phyloP scores from a whole-genome alignment of 2,888 invertebrate genomes.

The Cremastinae sp. region DNA sequence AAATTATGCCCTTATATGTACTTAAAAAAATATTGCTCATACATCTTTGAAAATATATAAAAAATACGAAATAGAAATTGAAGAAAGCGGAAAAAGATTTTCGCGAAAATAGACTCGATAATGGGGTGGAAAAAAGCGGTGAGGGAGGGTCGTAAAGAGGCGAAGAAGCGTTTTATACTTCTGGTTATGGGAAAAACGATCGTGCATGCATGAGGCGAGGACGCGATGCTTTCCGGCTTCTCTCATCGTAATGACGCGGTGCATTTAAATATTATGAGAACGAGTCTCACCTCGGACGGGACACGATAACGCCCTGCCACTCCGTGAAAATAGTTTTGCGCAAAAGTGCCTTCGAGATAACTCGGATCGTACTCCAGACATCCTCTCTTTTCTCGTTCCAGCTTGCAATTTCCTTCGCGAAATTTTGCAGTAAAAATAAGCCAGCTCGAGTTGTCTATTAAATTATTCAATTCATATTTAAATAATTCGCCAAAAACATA shows the following conservation, averaged over 20 bases:
- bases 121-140: background rate
- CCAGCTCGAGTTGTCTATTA: too few relatives aligned
- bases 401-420: background rate
- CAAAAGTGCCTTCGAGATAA: conserved; percentile 8
- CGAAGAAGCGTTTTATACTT: conserved; percentile 2
- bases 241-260: conserved; percentile 32
- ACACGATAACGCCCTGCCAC: background rate
- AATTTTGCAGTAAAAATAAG: background rate
- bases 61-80: too few relatives aligned
- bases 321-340: conserved; percentile 9
- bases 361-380: background rate
- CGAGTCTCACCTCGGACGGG: conserved; percentile 21
- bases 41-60: too few relatives aligned
- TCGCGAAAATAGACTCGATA: background rate
- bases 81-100: background rate
- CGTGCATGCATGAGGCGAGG: background rate
- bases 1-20: too few relatives aligned
- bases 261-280: conserved; percentile 44
- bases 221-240: conserved; percentile 25
- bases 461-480: too few relatives aligned
- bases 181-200: background rate
- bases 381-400: background rate
- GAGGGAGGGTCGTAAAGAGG: background rate
- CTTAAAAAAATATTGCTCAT: too few relatives aligned
- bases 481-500: too few relatives aligned